Conservation (phyloP, 2,113 vertebrate genomes). For the Alethe diademata region DNA sequence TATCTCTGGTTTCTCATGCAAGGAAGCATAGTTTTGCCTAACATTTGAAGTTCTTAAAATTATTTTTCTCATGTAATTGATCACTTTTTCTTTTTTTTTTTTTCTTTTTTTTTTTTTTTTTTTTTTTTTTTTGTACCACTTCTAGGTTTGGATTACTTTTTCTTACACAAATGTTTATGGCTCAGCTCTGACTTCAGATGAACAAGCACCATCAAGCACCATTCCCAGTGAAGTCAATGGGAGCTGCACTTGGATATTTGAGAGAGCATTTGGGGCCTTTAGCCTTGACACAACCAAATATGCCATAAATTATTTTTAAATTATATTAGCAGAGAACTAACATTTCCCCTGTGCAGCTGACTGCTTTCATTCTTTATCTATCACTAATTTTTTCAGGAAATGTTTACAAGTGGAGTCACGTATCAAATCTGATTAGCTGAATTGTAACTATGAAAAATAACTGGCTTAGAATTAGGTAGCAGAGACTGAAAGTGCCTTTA, state of each 20-base stretch:
- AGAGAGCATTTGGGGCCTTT: neutral
- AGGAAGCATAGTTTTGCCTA: neutral
- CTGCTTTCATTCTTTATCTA: neutral
- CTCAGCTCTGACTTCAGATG: neutral
- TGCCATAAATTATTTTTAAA: neutral
- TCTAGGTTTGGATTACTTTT: neutral
- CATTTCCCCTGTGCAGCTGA: neutral
- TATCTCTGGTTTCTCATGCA: neutral
- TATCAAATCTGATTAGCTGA: neutral
- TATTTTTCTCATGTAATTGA: neutral
- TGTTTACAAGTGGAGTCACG: neutral
- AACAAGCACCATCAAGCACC: neutral
- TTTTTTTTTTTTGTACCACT: neutral
- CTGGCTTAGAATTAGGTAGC: neutral
- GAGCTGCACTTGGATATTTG: neutral
- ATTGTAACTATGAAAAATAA: conserved; percentile 11
- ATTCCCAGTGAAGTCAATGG: neutral
- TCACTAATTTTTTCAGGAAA: neutral
- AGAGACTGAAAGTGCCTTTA: conserved; percentile 18
- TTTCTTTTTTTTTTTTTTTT: neutral
- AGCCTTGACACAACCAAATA: neutral
- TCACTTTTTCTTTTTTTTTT: neutral
- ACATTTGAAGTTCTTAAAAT: neutral
- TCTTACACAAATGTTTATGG: neutral
- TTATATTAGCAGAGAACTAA: neutral